These are phyloP conservation scores for Hippoglossus hippoglossus DNA, from an alignment of 2,797 vertebrate species.

Conservation along the genomic window DNA sequence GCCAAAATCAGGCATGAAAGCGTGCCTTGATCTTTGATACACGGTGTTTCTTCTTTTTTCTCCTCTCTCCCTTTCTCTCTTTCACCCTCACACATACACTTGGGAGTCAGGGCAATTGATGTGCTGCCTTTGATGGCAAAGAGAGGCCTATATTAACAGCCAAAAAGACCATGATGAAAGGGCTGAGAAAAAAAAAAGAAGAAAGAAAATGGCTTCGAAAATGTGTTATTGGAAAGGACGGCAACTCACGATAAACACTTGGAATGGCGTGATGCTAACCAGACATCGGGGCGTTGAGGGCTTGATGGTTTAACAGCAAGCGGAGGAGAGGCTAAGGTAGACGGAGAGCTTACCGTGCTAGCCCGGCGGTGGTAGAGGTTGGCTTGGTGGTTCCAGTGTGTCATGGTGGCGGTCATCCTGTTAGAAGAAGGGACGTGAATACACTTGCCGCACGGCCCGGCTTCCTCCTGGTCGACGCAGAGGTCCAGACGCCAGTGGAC, in stretches of 20 bases:
- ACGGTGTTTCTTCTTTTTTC: constrained; percentile 75
- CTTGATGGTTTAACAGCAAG: constrained; percentile 62
- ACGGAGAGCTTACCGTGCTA: constrained; percentile 78
- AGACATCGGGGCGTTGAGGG: constrained; percentile 61
- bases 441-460: constrained; percentile 27
- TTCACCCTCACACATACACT: constrained; percentile 79
- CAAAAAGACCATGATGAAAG: constrained; percentile 81
- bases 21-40: constrained; percentile 82
- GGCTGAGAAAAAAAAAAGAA: constrained; percentile 63
- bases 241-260: constrained; percentile 65
- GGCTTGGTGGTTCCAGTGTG: constrained; percentile 63
- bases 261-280: constrained; percentile 64
- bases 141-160: constrained; percentile 81
- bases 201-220: constrained; percentile 71
- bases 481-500: constrained; percentile 68
- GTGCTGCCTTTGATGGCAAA: constrained; percentile 85
- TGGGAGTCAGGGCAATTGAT: constrained; percentile 86
- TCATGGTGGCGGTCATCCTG: constrained; percentile 63
- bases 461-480: constrained; percentile 43
- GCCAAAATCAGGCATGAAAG: constrained; percentile 79
- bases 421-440: constrained; percentile 31
- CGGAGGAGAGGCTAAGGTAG: constrained; percentile 64
- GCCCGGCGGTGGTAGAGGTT: constrained; percentile 65
- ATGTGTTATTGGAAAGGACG: constrained; percentile 74
- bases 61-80: constrained; percentile 71